Evolutionary conservation across 2,113 vertebrate genomes (phyloP).

Genomic region (Bubo scandiacus): DNA sequence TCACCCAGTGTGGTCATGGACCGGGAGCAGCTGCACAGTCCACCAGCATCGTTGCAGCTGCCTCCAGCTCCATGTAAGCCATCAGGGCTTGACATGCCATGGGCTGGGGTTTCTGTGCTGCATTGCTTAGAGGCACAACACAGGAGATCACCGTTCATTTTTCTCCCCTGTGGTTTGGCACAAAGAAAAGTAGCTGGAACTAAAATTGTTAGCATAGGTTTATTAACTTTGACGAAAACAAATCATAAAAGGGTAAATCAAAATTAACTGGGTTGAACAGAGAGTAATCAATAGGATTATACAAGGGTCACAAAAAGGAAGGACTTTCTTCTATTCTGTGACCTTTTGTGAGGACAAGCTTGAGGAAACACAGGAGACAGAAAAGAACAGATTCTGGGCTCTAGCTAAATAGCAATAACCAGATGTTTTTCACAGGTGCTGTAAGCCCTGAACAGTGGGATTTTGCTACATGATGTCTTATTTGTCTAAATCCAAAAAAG

Average conservation of each 20-base stretch:
- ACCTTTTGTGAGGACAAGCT: neutral
- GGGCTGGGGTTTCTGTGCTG: neutral
- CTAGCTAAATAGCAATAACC: neutral
- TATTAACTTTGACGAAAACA: slow-evolving; percentile 33
- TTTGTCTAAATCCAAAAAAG: neutral
- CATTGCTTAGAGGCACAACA: neutral
- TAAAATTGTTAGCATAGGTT: slow-evolving; percentile 22
- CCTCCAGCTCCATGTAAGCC: neutral
- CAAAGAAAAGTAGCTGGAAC: slow-evolving; percentile 17
- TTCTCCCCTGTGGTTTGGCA: neutral
- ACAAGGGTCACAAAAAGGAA: neutral
- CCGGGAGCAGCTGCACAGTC: neutral
- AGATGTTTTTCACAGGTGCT: slow-evolving; percentile 13
- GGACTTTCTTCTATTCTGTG: neutral
- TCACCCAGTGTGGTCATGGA: neutral
- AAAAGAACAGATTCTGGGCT: neutral
- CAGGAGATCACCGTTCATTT: neutral
- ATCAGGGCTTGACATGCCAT: neutral
- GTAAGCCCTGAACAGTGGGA: neutral
- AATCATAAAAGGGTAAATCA: slow-evolving; percentile 23
- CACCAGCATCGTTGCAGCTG: neutral
- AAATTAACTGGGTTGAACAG: slow-evolving; percentile 17
- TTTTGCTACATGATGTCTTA: neutral
- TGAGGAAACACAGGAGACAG: neutral
- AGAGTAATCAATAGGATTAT: neutral